Base-by-base conservation (phyloP, 2,888 invertebrate genomes). In the Aromia moschata region DNA sequence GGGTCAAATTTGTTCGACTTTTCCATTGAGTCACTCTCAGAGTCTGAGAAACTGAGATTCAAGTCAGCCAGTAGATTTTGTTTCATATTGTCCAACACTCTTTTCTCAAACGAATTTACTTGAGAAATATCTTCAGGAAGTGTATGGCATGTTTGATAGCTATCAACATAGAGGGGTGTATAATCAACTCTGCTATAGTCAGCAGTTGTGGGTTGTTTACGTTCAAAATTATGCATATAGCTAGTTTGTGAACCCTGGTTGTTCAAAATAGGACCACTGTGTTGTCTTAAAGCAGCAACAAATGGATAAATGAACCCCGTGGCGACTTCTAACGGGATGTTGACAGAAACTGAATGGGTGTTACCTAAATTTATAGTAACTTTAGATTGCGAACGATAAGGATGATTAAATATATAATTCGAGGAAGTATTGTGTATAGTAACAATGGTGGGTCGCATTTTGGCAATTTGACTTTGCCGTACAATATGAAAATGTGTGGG, bases 401-500 rank as follows among this genome's bases (percentile, higher is more conserved):
- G 12, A 30, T 47, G 64, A 45, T 64, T 65, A 49, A 66, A 69
- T 17, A 64, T 10, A 49, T 69, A 68, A 54, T 66, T 60, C 18
- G 66, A 54, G 5, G 68, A 61, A 16, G 40, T 52, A 41, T 56
- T 62, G 15, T 62, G 56, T 4, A 74, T 31, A 16, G 70, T 71
- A 40, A 77, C 61, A 49, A 79, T 63, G 45, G 67, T 52, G 25
- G 80, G 79, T 16, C 73, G 73, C 65, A 70, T 70, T 36, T 68
- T 65, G 55, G 75, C 68, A 12, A 74, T 68, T 46, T 75, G 65
- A 30, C 65, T 72, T 47, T 72, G 64, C 41, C 70, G 77, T 11
- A 70, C 79, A 60, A 80, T 71, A 64, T 81, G 81, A 71, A 75
- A 81, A 63, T 81, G 81, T 25, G 68, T 69, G 37, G 81, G 81